Evolutionary conservation across 1,140 invertebrate species (phyloP).

Genomic region (Wiebesia pumilae): DNA sequence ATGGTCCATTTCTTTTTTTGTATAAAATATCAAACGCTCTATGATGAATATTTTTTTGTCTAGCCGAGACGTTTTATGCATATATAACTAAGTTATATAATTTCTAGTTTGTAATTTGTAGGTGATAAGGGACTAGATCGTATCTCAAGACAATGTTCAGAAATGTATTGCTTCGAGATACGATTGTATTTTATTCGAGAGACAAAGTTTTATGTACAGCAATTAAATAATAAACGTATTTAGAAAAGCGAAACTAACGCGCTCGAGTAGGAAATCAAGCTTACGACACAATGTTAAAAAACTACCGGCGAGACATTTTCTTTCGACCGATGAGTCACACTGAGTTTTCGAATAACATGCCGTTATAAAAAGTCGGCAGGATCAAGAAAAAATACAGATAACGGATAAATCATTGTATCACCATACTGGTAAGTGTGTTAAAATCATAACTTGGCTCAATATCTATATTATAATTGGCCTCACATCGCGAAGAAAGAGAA

Average conservation of each 20-base stretch:
- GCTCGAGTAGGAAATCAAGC: not conserved
- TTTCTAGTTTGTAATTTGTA: not conserved
- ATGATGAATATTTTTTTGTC: not conserved
- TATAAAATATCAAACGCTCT: not conserved
- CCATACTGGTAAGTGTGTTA: not conserved
- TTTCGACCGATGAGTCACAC: too few relatives aligned
- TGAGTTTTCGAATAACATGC: not conserved
- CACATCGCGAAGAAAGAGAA: not conserved
- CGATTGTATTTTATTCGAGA: not conserved
- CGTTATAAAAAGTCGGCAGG: not conserved
- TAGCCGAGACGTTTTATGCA: not conserved
- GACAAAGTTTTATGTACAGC: not conserved
- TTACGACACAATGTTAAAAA: not conserved
- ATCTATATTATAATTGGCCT: slow-evolving; percentile 3
- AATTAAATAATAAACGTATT: not conserved
- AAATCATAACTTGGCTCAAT: not conserved
- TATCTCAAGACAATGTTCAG: not conserved
- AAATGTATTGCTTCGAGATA: not conserved
- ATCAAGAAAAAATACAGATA: not conserved
- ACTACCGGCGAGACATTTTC: too few relatives aligned
- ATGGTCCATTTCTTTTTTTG: not conserved
- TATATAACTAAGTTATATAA: not conserved
- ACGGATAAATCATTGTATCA: slow-evolving; percentile 8
- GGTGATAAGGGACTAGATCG: not conserved
- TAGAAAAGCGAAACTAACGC: not conserved